A percentile compares a stretch with the other conserved stretches of the same genome.
These are phyloP conservation scores for Serripes groenlandicus DNA, from an alignment of 2,888 invertebrate species.

Conservation along the genomic window DNA sequence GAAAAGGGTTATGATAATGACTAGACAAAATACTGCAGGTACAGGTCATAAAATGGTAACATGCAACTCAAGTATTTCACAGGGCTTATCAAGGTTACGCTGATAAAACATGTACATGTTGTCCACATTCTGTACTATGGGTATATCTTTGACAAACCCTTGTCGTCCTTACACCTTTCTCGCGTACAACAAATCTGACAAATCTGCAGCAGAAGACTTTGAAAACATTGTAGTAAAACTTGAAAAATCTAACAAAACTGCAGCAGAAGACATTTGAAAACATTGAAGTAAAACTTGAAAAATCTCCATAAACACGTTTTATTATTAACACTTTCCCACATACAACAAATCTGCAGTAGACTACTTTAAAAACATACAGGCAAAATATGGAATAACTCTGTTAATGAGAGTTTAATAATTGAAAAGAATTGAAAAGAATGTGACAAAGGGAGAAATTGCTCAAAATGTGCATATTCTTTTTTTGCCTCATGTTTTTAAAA, in stretches of 20 bases:
- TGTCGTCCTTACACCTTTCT: too few relatives aligned
- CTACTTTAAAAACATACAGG: too few relatives aligned
- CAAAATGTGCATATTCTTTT: not conserved
- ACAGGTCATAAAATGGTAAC: not conserved
- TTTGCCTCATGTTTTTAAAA: constrained; percentile 1
- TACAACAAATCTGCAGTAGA: not conserved
- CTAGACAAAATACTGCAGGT: not conserved
- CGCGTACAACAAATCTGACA: too few relatives aligned
- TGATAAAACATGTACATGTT: not conserved
- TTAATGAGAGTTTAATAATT: not conserved
- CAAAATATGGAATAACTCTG: not conserved
- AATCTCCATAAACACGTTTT: not conserved
- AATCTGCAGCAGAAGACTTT: too few relatives aligned
- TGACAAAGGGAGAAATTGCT: constrained; percentile 7
- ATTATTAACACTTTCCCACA: not conserved
- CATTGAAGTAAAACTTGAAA: not conserved
- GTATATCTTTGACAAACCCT: too few relatives aligned
- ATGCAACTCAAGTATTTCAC: not conserved
- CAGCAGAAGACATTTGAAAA: too few relatives aligned
- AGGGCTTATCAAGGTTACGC: not conserved
- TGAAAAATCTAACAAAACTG: too few relatives aligned
- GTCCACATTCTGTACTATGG: too few relatives aligned
- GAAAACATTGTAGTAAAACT: too few relatives aligned
- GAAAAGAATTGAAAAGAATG: not conserved
- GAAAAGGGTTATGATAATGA: not conserved